Evolutionary conservation across 2,113 vertebrate genomes (phyloP).

Genomic region (Oplegnathus fasciatus): DNA sequence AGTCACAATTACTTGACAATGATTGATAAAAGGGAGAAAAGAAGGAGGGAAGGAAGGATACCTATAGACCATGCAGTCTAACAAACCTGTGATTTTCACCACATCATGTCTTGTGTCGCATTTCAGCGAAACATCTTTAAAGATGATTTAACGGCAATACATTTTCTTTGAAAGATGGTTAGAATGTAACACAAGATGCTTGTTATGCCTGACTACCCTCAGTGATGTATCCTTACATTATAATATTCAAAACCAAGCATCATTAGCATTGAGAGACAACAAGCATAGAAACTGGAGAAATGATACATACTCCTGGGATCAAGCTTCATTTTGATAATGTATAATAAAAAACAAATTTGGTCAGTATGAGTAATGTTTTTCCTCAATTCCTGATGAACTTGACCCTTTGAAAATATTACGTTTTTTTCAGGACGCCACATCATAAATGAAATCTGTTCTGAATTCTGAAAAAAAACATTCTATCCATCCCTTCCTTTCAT

Average conservation of each 20-base stretch:
- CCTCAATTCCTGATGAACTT: background rate
- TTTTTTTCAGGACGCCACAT: background rate
- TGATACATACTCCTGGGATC: background rate
- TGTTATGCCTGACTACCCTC: background rate
- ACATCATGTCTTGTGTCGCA: background rate
- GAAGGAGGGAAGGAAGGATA: background rate
- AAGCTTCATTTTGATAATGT: background rate
- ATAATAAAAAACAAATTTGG: background rate
- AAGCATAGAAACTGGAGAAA: background rate
- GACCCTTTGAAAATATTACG: background rate
- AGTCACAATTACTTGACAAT: background rate
- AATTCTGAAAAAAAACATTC: background rate
- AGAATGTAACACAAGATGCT: too few species aligned
- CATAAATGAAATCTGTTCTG: background rate
- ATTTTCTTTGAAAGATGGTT: background rate
- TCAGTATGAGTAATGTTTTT: background rate
- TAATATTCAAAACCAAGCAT: background rate
- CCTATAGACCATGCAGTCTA: background rate
- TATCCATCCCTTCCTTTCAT: constrained; percentile 3
- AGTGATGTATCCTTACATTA: background rate
- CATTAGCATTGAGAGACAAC: background rate
- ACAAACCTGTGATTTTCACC: background rate
- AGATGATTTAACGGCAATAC: background rate
- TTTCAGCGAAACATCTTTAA: background rate
- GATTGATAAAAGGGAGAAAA: background rate